Evolutionary conservation across 2,888 invertebrate genomes (phyloP).

Genomic region (Pseudolycoriella hygida): DNA sequence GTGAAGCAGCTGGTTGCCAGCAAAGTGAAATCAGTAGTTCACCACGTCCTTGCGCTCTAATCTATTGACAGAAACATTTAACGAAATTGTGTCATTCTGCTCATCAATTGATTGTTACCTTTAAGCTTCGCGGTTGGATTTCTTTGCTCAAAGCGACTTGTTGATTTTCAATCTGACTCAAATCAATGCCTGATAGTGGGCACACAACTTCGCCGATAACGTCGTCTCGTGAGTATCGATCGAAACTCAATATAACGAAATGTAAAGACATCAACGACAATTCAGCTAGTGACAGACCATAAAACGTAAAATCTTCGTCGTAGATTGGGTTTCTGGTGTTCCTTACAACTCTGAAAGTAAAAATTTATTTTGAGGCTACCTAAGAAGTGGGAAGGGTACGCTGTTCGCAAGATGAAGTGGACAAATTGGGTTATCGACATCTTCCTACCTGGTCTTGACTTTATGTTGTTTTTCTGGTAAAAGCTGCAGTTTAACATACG

Average conservation of each 20-base stretch:
- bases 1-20: conserved; percentile 93
- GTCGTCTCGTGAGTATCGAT: conserved; percentile 94
- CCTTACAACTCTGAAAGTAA: conserved; percentile 55
- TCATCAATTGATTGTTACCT: conserved; percentile 38
- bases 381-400: too few species aligned
- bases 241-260: conserved; percentile 87
- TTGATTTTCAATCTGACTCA: conserved; percentile 54
- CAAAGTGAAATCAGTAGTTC: conserved; percentile 91
- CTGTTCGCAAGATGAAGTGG: too few species aligned
- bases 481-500: conserved; percentile 93
- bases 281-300: conserved; percentile 76
- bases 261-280: conserved; percentile 78
- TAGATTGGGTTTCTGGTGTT: conserved; percentile 93
- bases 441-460: conserved; percentile 63
- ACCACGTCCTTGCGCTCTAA: conserved; percentile 82
- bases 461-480: conserved; percentile 96
- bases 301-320: conserved; percentile 98
- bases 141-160: conserved; percentile 71
- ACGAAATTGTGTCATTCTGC: neutral
- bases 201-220: conserved; percentile 95
- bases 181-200: conserved; percentile 45
- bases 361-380: neutral
- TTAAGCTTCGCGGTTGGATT: conserved; percentile 82
- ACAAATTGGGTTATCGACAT: too few species aligned
- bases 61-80: conserved; percentile 33